Base-by-base conservation (phyloP, 2,888 invertebrate genomes). In the Aleiodes alternator region DNA sequence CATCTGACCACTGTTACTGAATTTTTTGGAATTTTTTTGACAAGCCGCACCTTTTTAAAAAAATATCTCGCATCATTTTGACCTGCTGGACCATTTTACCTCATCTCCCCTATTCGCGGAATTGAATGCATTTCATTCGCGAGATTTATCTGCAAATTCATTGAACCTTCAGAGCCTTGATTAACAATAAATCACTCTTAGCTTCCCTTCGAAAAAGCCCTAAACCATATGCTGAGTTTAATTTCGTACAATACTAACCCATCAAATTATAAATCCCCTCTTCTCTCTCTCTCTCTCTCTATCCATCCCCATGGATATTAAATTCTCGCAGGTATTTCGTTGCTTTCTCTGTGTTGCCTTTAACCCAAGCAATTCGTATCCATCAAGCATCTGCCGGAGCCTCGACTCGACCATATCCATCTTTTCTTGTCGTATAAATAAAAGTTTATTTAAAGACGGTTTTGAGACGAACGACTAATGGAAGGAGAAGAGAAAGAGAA, bases 391-490 rank as follows among this genome's bases (percentile, higher is more conserved):
- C 85, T 85, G 86, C 82, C 83, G 81, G 79, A 80, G 82, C 80
- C 79, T 82, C 84, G 84, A 77, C 82, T 82, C 84, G 83, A 84
- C 82, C 84, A 84, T 85, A 87, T 87, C 86, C 86, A 87, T 87
- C 86, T 87, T 84, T 81, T 61, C 76, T 72, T 73, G 75, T 77
- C 85, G 84, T 87, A 87, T 87, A 87, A 88, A 88, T 87, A 88
- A 88, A 88, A 87, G 86, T 87, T 88, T 87, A 88, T 87, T 87
- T 87, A 88, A 87, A 87, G 87, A 87, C 84, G 83, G 83, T n/a
- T 86, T 78, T 80, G 80, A 80, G 64, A 80, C 74, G 69, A 74
- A 79, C 23, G 55, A 70, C 34, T 61, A 38, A 61, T 34, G 57
- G 57, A n/a, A 4, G 16, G 43, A 16, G n/a, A 23, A 2, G 23